Base-by-base conservation (phyloP, 2,113 vertebrate genomes). In the Rhinolophus sinicus region DNA sequence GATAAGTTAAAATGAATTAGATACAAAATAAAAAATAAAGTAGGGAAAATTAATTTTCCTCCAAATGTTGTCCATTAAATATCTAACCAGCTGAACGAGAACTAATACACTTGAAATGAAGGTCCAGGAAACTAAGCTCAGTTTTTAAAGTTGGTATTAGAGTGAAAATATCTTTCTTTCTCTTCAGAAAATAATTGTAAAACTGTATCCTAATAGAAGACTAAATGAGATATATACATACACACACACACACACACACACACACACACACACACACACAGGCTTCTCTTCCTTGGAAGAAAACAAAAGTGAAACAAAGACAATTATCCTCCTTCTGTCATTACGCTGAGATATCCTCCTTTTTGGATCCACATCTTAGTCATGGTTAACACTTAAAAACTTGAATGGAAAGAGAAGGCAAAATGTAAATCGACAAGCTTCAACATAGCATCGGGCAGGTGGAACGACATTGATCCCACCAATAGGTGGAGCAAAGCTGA, bases 371-470 rank as follows among this genome's bases (percentile, higher is more conserved):
- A 44, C 26, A 4, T 87, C 82, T 96, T 83, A 58, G 64, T 76
- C 73, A 44, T 38, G 28, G 38, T 88, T 70, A 54, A 83, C 8
- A 52, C 26, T 58, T 28, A 65, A 54, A 50, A 72, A 50, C 28
- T n/a, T 21, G 69, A 92, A 87, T 54, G 21, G 67, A 87, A 87
- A 83, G 83, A 85, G 24, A 93, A 69, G 30, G 88, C 88, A 87
- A 84, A 96, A 56, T 76, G 88, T 83, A 92, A 98, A 78, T 64
- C 64, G 18, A 86, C 73, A 84, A 60, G 62, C 26, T 95, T 92
- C 73, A 78, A 9, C 8, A 26, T 21, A 50, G 35, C 21, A 38
- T 83, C 44, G 38, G 72, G 14, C 11, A 67, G 38, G 22, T 35
- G 12, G 56, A 44, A 10, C 19, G 40, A 72, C 62, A 15, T 3